Conservation (phyloP, 1,140 invertebrate genomes). For the Bombus huntii region DNA sequence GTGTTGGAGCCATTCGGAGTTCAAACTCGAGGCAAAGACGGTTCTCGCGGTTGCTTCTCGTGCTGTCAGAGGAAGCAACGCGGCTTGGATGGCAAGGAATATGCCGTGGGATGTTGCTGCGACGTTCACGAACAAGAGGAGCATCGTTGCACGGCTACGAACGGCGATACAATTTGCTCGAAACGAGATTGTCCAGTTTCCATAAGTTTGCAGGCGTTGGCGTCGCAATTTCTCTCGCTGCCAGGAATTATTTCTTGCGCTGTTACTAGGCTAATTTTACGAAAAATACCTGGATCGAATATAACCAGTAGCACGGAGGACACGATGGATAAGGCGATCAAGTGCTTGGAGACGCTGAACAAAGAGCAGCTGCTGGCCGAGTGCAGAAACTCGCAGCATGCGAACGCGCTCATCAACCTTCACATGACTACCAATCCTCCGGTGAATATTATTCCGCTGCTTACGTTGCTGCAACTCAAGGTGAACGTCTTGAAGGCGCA, state of each 20-base stretch:
- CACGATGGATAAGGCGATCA: slow-evolving; percentile 71
- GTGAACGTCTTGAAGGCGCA: slow-evolving; percentile 75
- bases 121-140: slow-evolving; percentile 19
- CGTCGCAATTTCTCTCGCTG: slow-evolving; percentile 76
- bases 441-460: slow-evolving; percentile 71
- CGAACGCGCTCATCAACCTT: slow-evolving; percentile 76
- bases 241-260: slow-evolving; percentile 76
- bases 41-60: slow-evolving; percentile 42
- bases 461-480: slow-evolving; percentile 77
- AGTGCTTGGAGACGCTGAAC: slow-evolving; percentile 59
- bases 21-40: slow-evolving; percentile 27
- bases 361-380: slow-evolving; percentile 78
- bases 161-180: slow-evolving; percentile 69
- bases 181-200: slow-evolving; percentile 74
- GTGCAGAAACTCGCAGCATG: slow-evolving; percentile 72
- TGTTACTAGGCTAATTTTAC: slow-evolving; percentile 73
- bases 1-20: slow-evolving; percentile 36
- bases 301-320: slow-evolving; percentile 73
- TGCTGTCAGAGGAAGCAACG: slow-evolving; percentile 52
- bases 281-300: slow-evolving; percentile 75
- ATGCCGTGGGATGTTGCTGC: neutral
- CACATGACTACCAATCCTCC: slow-evolving; percentile 76
- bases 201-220: slow-evolving; percentile 76
- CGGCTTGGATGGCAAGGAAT: neutral
- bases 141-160: slow-evolving; percentile 66